These are phyloP conservation scores for Neodontobutis hainanensis DNA, from an alignment of 2,113 vertebrate genomes.

Conservation along the genomic window DNA sequence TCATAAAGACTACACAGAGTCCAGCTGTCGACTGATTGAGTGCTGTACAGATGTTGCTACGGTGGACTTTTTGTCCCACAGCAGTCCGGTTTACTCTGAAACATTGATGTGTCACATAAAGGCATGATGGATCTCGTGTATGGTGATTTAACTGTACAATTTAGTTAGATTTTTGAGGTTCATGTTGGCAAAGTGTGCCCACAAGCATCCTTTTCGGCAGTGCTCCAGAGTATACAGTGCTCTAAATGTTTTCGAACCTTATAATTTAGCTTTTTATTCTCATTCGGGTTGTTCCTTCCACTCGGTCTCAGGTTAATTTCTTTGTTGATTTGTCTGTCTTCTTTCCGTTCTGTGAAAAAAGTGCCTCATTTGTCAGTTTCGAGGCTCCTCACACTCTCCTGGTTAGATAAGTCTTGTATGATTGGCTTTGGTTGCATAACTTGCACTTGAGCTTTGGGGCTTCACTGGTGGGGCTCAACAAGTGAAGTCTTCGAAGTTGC, in stretches of 20 bases:
- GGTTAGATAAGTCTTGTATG: conserved; percentile 50
- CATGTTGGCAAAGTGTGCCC: conserved; percentile 59
- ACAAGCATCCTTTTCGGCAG: conserved; percentile 66
- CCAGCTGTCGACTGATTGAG: conserved; percentile 44
- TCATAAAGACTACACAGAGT: conserved; percentile 59
- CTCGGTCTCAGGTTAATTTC: conserved; percentile 4
- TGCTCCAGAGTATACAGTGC: conserved; percentile 70
- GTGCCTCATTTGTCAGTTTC: conserved; percentile 46
- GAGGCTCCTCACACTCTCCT: conserved; percentile 40
- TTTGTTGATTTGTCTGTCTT: background rate
- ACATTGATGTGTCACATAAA: conserved; percentile 50
- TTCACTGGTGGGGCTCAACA: conserved; percentile 81
- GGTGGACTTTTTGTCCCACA: conserved; percentile 62
- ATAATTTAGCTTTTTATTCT: conserved; percentile 36
- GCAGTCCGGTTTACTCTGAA: conserved; percentile 32
- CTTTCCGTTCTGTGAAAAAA: conserved; percentile 41
- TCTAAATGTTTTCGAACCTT: conserved; percentile 61
- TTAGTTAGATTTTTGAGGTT: conserved; percentile 46
- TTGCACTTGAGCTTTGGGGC: conserved; percentile 39
- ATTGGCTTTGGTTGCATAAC: conserved; percentile 78
- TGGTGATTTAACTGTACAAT: conserved; percentile 55
- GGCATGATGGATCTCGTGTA: conserved; percentile 49
- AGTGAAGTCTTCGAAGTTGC: conserved; percentile 99
- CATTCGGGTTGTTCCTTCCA: conserved; percentile 31
- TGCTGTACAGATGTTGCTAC: conserved; percentile 72